Evolutionary conservation across 2,888 invertebrate species (phyloP).

Genomic region (Apeira syringaria): DNA sequence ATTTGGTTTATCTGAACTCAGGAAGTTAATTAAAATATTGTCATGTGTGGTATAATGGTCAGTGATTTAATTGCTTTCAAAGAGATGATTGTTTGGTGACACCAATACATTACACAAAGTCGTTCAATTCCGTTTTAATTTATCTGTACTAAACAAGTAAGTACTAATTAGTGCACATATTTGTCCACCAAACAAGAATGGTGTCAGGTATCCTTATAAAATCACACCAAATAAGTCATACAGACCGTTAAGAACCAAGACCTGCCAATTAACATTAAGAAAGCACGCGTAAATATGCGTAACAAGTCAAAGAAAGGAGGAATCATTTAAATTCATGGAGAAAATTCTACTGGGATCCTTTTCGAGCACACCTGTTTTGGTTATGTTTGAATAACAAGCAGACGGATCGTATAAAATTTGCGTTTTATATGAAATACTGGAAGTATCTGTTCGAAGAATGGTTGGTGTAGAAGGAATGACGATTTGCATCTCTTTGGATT

Average conservation of each 20-base stretch:
- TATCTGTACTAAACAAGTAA: too few species aligned
- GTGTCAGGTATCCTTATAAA: neutral
- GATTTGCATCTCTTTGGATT: too few species aligned
- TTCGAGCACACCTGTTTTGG: conserved; percentile 21
- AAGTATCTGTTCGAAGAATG: neutral
- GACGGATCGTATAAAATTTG: conserved; percentile 16
- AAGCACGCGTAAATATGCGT: conserved; percentile 3
- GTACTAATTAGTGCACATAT: too few species aligned
- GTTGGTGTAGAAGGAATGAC: too few species aligned
- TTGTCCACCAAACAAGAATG: neutral
- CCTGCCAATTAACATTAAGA: conserved; percentile 3
- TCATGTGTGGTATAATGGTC: too few species aligned
- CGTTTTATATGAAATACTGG: conserved; percentile 10
- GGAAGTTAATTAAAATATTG: too few species aligned
- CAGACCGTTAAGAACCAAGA: neutral
- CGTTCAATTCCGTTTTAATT: too few species aligned
- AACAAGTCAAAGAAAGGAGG: conserved; percentile 6
- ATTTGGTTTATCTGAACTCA: too few species aligned
- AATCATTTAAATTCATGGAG: conserved; percentile 23
- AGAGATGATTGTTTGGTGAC: too few species aligned
- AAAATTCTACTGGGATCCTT: conserved; percentile 14
- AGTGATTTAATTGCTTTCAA: too few species aligned
- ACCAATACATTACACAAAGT: too few species aligned
- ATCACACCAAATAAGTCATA: neutral
- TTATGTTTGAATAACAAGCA: conserved; percentile 19